Conservation (phyloP, 2,888 invertebrate genomes). For the Allacma fusca region DNA sequence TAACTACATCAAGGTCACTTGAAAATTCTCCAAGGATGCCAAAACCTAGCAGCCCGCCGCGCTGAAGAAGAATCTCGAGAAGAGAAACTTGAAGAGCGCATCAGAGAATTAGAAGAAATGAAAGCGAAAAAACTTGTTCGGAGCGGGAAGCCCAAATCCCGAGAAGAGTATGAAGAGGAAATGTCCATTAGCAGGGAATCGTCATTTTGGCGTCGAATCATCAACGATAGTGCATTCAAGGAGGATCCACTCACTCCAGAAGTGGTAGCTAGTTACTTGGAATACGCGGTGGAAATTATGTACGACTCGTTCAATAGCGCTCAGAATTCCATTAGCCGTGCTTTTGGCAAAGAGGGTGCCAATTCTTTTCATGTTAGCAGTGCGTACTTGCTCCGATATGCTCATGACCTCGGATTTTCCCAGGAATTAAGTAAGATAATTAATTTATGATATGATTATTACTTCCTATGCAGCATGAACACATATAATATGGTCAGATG, state of each 20-base stretch:
- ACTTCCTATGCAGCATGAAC: no score
- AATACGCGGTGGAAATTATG: slow-evolving; percentile 25
- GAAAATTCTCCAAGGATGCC: neutral
- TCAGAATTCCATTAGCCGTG: neutral
- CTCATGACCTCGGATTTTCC: slow-evolving; percentile 11
- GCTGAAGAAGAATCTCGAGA: neutral
- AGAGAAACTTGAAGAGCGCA: neutral
- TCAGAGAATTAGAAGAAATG: slow-evolving; percentile 1
- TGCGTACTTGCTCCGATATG: neutral
- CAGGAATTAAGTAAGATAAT: slow-evolving; percentile 6
- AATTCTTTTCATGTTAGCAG: neutral
- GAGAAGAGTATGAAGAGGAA: slow-evolving; percentile 17
- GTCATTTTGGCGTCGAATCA: slow-evolving; percentile 2
- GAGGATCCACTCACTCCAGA: slow-evolving; percentile 2
- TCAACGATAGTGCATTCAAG: no score
- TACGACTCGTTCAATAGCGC: neutral
- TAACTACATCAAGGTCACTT: no score
- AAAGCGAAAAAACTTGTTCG: neutral
- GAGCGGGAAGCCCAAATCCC: neutral
- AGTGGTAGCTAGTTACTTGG: neutral
- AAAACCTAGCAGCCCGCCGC: neutral
- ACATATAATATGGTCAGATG: no score
- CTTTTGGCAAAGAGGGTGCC: slow-evolving; percentile 35
- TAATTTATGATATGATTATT: no score
- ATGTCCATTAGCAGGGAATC: neutral